Percentiles rank a stretch among this genome's conserved stretches.
Conservation (phyloP, 2,113 vertebrate genomes). For the Lagopus muta region DNA sequence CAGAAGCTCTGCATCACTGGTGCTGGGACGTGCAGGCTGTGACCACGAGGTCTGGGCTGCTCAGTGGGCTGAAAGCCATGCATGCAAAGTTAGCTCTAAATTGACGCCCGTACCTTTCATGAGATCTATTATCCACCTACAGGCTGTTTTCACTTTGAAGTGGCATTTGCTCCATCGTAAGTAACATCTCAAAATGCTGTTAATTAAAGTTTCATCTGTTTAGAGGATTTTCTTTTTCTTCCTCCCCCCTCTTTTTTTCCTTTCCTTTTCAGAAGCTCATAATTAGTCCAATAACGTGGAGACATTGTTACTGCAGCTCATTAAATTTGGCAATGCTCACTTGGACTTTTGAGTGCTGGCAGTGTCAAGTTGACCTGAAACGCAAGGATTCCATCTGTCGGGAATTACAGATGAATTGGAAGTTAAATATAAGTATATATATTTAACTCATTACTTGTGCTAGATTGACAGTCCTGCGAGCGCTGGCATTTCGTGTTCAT, state of each 20-base stretch:
- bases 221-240: slow-evolving; percentile 43
- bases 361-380: slow-evolving; percentile 60
- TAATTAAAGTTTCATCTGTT: slow-evolving; percentile 77
- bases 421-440: slow-evolving; percentile 51
- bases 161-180: slow-evolving; percentile 61
- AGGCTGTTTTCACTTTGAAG: slow-evolving; percentile 71
- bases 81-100: not conserved
- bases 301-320: slow-evolving; percentile 57
- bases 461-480: slow-evolving; percentile 57
- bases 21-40: not conserved
- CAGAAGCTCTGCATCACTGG: fast-evolving
- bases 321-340: slow-evolving; percentile 72
- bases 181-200: slow-evolving; percentile 46
- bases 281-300: slow-evolving; percentile 67
- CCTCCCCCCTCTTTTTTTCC: not conserved
- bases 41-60: not conserved
- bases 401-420: slow-evolving; percentile 45
- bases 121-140: slow-evolving; percentile 48
- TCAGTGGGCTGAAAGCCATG: not conserved
- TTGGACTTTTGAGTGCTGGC: slow-evolving; percentile 60
- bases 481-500: slow-evolving; percentile 27
- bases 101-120: not conserved
- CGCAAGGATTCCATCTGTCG: slow-evolving; percentile 65
- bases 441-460: slow-evolving; percentile 51
- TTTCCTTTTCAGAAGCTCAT: slow-evolving; percentile 56